A percentile compares a stretch with the other conserved stretches of the same genome.
phyloP scores from a whole-genome alignment of 2,797 vertebrate genomes.

The Microchirus variegatus region DNA sequence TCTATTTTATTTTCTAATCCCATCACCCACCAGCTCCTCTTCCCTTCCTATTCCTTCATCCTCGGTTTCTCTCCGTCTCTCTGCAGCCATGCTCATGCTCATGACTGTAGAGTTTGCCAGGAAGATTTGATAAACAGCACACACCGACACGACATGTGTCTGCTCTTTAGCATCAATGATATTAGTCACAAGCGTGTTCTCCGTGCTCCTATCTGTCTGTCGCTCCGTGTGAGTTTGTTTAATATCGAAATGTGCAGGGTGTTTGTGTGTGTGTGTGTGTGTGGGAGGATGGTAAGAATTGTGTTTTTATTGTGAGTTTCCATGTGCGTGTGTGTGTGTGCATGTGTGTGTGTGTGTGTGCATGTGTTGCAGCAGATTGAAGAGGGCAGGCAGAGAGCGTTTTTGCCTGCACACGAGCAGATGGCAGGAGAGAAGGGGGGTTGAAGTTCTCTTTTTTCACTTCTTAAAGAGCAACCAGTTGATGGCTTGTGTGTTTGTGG shows the following conservation, averaged over 20 bases:
- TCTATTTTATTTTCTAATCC: too few relatives aligned
- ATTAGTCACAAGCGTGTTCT: slow-evolving; percentile 52
- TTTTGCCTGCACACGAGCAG: slow-evolving; percentile 67
- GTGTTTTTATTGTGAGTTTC: slow-evolving; percentile 35
- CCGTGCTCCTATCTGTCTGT: slow-evolving; percentile 36
- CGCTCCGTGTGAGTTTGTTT: not conserved
- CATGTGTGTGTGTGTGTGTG: slow-evolving; percentile 25
- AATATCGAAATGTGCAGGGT: slow-evolving; percentile 21
- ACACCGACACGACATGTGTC: slow-evolving; percentile 45
- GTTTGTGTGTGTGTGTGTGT: slow-evolving; percentile 15
- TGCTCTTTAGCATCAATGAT: slow-evolving; percentile 65
- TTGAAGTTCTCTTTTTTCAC: slow-evolving; percentile 60
- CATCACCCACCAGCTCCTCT: too few relatives aligned
- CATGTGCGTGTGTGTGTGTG: slow-evolving; percentile 21
- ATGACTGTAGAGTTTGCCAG: slow-evolving; percentile 36
- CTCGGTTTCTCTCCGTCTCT: not conserved
- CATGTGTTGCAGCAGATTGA: slow-evolving; percentile 63
- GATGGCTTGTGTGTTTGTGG: slow-evolving; percentile 13
- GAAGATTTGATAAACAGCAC: slow-evolving; percentile 58
- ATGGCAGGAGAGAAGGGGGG: slow-evolving; percentile 69
- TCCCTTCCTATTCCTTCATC: not conserved
- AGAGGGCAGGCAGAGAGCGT: slow-evolving; percentile 61
- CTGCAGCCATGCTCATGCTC: too few relatives aligned
- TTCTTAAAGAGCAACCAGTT: slow-evolving; percentile 63
- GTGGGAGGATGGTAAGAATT: slow-evolving; percentile 24